Base-by-base conservation (phyloP, 2,797 vertebrate genomes). In the Cottoperca gobio region DNA sequence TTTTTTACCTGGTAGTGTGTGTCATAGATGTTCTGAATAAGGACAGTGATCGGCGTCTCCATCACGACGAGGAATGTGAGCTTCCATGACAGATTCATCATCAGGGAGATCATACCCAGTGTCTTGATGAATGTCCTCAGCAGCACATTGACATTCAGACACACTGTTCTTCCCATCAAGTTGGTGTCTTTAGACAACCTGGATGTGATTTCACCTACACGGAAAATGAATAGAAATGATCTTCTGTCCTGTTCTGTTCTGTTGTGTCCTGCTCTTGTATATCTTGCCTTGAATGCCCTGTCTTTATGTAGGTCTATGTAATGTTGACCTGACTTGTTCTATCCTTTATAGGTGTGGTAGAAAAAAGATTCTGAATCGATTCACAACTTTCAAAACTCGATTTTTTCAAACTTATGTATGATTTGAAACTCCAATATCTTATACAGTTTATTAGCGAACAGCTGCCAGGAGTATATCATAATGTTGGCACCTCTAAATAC, bases 51-150 rank as follows among this genome's bases (percentile, higher is more conserved):
- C 0, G 96, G 96, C 0, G 96, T 90, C 35, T 92, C 69, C 61
- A 94, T 73, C 37, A 95, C 19, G 2, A 95, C 94, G 1, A 96
- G 86, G 0, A 96, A 23, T 0, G 96, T 96, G 79, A 98, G 93
- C 72, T 86, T 91, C 71, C 92, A 93, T 0, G 96, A 97, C 0
- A 94, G 89, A 73, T 60, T 95, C 67, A 94, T 46, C 97, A 97
- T 97, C 59, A 96, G 82, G 31, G 26, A 86, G 59, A 95, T 83
- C 68, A 96, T 93, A 8, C 93, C 96, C 57, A 94, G 0, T 0
- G 93, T 95, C 24, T 95, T 91, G 0, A 95, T 86, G 50, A 95
- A 61, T 1, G 95, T 97, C 93, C 97, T 96, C 79, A 97, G 90
- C 63, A 97, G 1, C 0, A 96, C 71, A 8, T 82, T 97, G 40